Base-by-base conservation (phyloP, 2,113 vertebrate species). In the Notothenia coriiceps region DNA sequence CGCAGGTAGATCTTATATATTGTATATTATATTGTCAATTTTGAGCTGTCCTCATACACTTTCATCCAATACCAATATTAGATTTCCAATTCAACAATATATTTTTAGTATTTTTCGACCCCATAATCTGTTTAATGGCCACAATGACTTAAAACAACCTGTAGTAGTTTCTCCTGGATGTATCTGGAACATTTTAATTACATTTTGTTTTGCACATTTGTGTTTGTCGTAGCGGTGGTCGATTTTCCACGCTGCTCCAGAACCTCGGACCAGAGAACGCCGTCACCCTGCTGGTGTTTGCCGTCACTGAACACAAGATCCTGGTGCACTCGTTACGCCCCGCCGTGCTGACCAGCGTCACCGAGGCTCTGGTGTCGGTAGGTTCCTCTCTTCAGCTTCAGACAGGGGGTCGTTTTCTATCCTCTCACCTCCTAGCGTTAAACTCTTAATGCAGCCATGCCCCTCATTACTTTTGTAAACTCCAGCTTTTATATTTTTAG, bases 241-340 rank as follows among this genome's bases (percentile, higher is more conserved):
- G 96, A 33, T 98, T 99, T 91, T 98, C 97, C 86, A 97, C 96
- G 35, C 95, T 99, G 90, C 96, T 99, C 40, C 96, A 98, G 92
- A 99, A 98, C 91, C 94, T 99, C 9, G 98, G 98, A 20, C 97
- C 98, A 55, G 97, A 98, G 92, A 99, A 99, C 22, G 97, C 98
- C 1, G 92, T 97, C 82, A 98, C 96, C 51, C 90, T 99, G 43
- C 93, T 99, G 75, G 97, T 99, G 40, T 97, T 98, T 84, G 98
- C 97, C 2, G 97, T 99, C 74, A 99, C 98, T 0, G 98, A 99
- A 71, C 97, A 99, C 74, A 99, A 99, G 93, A 99, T 99, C 88
- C 96, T 99, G 79, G 96, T 99, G 75, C 98, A 99, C 91, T 99
- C 98, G 1, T 71, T 99, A 22, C 94, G 98, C 14, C 98, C 98